These are phyloP conservation scores for Phacellophora camtschatica DNA, from an alignment of 30 jellyfish, hydroid and myxozoan species.

Conservation along the genomic window DNA sequence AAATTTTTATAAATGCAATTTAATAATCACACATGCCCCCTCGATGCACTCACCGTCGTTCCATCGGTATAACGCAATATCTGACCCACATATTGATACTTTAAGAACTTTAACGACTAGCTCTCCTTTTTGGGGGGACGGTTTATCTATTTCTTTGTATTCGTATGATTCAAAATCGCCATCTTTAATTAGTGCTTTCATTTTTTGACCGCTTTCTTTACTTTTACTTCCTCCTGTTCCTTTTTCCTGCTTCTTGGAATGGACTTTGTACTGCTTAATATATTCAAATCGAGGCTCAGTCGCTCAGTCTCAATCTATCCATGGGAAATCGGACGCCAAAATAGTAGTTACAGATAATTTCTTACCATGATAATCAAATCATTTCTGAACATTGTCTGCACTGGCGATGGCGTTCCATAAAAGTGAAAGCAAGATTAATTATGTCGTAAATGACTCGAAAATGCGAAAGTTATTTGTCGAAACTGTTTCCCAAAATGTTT, in stretches of 20 bases:
- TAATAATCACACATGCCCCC: too few species aligned
- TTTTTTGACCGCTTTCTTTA: not conserved
- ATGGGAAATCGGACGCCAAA: too few species aligned
- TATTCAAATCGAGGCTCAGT: not conserved
- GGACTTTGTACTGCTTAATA: not conserved
- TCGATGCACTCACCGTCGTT: constrained; percentile 50
- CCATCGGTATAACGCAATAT: constrained; percentile 52
- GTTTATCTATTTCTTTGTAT: constrained; percentile 27
- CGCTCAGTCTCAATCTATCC: too few species aligned
- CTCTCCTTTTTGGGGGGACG: constrained; percentile 53
- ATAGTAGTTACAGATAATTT: too few species aligned
- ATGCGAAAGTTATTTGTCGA: too few species aligned
- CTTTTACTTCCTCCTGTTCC: not conserved
- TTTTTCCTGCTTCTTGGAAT: not conserved
- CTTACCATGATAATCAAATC: too few species aligned
- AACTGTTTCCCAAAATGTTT: too few species aligned
- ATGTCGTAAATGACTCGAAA: too few species aligned
- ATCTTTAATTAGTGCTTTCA: constrained; percentile 54
- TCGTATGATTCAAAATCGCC: constrained; percentile 14
- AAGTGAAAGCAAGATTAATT: too few species aligned
- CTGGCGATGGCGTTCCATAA: too few species aligned
- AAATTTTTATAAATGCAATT: too few species aligned
- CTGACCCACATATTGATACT: constrained; percentile 76
- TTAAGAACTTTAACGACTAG: constrained; percentile 28
- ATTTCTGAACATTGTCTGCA: too few species aligned